Conservation (phyloP, 53 echinoderm and acorn worm genomes). For the Hippasteria phrygiana region DNA sequence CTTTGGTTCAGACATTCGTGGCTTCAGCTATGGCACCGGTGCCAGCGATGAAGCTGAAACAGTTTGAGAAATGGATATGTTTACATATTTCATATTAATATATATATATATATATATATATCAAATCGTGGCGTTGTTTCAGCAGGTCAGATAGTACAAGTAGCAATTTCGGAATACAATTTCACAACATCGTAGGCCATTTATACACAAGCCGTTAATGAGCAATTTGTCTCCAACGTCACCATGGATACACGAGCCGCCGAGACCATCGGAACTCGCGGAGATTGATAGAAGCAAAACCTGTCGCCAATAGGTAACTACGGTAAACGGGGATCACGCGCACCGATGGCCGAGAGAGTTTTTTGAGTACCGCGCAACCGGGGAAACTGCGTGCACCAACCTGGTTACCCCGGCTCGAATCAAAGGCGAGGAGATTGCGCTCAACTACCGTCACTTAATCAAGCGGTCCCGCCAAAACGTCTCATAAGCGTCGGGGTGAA, state of each 20-base stretch:
- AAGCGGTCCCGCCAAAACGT: neutral
- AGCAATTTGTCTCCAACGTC: neutral
- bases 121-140: neutral
- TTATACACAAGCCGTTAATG: neutral
- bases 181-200: too few species aligned
- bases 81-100: too few species aligned
- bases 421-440: conserved; percentile 3
- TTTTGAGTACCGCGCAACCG: neutral
- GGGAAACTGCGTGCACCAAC: neutral
- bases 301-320: too few species aligned
- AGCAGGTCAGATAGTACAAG: neutral
- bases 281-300: too few species aligned
- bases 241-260: conserved; percentile 1
- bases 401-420: neutral
- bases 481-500: neutral
- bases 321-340: neutral
- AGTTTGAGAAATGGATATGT: too few species aligned
- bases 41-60: too few species aligned
- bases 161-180: neutral
- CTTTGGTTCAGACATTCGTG: too few species aligned
- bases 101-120: too few species aligned
- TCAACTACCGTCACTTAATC: neutral
- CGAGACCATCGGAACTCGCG: too few species aligned
- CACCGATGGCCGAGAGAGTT: neutral
- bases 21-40: too few species aligned